Conservation (phyloP, 2,797 vertebrate species). For the Malurus leucopterus region DNA sequence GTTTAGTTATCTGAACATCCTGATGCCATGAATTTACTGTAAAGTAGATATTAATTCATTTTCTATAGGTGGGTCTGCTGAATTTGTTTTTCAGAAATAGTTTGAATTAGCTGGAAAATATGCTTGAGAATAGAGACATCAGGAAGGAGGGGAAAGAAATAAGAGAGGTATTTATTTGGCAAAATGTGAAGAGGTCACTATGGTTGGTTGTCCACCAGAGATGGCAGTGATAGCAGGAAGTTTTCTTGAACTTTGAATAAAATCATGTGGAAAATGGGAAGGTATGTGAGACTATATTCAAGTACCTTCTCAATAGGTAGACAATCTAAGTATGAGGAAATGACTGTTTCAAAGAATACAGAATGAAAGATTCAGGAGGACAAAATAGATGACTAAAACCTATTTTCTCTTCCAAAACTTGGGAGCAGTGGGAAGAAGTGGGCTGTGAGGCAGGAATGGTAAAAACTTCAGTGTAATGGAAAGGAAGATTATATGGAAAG, state of each 20-base stretch:
- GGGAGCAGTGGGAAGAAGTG: neutral
- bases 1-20: neutral
- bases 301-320: neutral
- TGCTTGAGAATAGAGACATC: neutral
- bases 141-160: neutral
- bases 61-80: neutral
- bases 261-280: neutral
- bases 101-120: neutral
- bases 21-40: fast-evolving
- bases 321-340: neutral
- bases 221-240: neutral
- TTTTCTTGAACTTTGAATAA: neutral
- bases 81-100: neutral
- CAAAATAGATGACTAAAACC: neutral
- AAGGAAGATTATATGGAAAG: neutral
- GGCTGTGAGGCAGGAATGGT: neutral
- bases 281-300: neutral
- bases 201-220: neutral
- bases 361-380: neutral
- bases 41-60: fast-evolving
- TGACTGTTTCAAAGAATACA: neutral
- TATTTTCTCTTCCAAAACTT: neutral
- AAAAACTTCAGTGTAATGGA: neutral
- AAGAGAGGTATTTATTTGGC: neutral
- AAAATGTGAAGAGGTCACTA: neutral